Evolutionary conservation across 2,888 invertebrate species (phyloP).

Genomic region (Tricholauxania praeusta): DNA sequence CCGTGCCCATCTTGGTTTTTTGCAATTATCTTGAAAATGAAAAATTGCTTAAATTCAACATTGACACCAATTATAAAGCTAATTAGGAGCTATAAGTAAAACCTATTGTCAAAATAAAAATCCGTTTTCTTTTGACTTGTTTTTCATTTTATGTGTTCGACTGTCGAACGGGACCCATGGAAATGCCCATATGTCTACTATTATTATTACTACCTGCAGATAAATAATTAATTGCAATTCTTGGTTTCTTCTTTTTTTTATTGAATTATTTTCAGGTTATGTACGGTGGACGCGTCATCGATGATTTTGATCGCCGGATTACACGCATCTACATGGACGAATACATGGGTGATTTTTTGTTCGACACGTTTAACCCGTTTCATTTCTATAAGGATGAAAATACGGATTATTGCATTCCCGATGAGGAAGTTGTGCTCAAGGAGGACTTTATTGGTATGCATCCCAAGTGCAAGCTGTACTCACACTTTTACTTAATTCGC

Average conservation of each 20-base stretch:
- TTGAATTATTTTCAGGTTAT: slow-evolving; percentile 75
- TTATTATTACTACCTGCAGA: background rate
- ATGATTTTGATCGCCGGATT: slow-evolving; percentile 89
- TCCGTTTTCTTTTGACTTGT: no score
- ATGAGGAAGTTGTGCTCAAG: slow-evolving; percentile 71
- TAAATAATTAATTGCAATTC: slow-evolving; percentile 1
- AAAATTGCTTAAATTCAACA: no score
- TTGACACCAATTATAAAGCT: no score
- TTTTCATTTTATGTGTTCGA: no score
- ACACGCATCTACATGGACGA: slow-evolving; percentile 92
- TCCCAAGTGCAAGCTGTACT: background rate
- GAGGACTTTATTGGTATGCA: slow-evolving; percentile 79
- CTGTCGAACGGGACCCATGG: no score
- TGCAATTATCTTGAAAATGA: no score
- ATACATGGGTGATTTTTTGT: slow-evolving; percentile 94
- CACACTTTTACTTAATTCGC: slow-evolving; percentile 1
- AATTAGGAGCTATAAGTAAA: no score
- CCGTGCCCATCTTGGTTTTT: no score
- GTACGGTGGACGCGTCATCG: slow-evolving; percentile 95
- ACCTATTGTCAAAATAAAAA: no score
- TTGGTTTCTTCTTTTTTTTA: background rate
- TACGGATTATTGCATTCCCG: slow-evolving; percentile 84
- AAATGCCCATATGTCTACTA: no score
- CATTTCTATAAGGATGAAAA: slow-evolving; percentile 83
- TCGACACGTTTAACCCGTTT: slow-evolving; percentile 91